Conservation (phyloP, 1,140 invertebrate genomes). For the Polyergus mexicanus region DNA sequence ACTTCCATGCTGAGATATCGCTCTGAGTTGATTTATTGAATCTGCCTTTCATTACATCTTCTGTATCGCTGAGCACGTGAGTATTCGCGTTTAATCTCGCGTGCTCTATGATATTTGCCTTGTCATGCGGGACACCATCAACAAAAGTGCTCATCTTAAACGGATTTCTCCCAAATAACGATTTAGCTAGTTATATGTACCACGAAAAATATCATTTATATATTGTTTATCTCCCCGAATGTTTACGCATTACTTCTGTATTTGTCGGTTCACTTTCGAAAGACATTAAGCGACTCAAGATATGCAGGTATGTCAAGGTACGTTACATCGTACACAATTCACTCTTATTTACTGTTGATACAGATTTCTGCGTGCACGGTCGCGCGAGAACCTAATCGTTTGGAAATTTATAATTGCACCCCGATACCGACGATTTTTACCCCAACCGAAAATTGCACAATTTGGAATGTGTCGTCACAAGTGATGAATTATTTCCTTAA, state of each 20-base stretch:
- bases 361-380: neutral
- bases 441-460: neutral
- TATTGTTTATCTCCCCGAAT: neutral
- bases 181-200: neutral
- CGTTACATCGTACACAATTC: neutral
- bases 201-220: neutral
- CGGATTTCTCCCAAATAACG: neutral
- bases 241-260: neutral
- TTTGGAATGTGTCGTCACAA: neutral
- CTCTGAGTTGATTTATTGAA: constrained; percentile 81
- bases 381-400: neutral
- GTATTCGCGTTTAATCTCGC: neutral
- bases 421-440: neutral
- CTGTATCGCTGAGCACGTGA: neutral
- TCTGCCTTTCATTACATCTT: constrained; percentile 43
- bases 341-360: neutral
- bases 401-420: neutral
- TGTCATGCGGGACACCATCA: constrained; percentile 20
- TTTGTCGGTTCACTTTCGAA: neutral
- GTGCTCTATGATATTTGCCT: constrained; percentile 1
- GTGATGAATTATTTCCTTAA: neutral
- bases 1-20: constrained; percentile 76
- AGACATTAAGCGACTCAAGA: neutral
- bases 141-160: constrained; percentile 13
- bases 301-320: constrained; percentile 18